Evolutionary conservation across 2,888 invertebrate genomes (phyloP), one percentile per base, ranked within the genome.

Genomic region (Entomobrya proxima): DNA sequence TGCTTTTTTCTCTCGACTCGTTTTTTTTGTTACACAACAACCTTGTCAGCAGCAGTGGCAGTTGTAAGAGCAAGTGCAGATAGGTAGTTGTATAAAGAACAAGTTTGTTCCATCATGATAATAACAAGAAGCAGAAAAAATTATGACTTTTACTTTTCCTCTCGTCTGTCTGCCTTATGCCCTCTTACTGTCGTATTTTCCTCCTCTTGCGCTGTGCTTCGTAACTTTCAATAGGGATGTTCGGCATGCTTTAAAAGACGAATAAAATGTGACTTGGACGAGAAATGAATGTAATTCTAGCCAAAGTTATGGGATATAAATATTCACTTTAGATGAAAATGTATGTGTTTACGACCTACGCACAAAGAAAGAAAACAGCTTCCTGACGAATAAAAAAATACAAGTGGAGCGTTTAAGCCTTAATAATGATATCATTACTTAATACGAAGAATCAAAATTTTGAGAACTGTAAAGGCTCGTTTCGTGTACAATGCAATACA

Each of bases 11-110:
- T 40, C 52, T 58, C 47, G 44, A 30, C 44, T 72, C 47, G 18
- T 32, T 72, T 18, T 52, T 61, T 72, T 67, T 77, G 67, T 83
- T 72, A 72, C 69, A 32, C 67, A 78, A 44, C 50, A 74, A 18
- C 50, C 67, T 84, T 84, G 84, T 84, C 84, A 84, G 72, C 72
- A 72, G 47, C 75, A 72, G 77, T 58, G 58, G 84, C 84, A 58
- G 81, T 44, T 47, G 81, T 40, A 80, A 72, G 72, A 72, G 55
- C 67, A 15, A 32, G 69, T 21, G 30, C n/a, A n/a, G n/a, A n/a
- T n/a, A n/a, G n/a, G n/a, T 80, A 21, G 52, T 76, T 80, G 40
- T 40, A 80, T 37, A 55, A 55, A 18, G 7, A 64, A 44, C 74
- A 47, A 27, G 32, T 55, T 32, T 35, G 27, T 67, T 69, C 58